Base-by-base conservation (phyloP, 1,140 invertebrate species). In the Scaptomyza pallida region DNA sequence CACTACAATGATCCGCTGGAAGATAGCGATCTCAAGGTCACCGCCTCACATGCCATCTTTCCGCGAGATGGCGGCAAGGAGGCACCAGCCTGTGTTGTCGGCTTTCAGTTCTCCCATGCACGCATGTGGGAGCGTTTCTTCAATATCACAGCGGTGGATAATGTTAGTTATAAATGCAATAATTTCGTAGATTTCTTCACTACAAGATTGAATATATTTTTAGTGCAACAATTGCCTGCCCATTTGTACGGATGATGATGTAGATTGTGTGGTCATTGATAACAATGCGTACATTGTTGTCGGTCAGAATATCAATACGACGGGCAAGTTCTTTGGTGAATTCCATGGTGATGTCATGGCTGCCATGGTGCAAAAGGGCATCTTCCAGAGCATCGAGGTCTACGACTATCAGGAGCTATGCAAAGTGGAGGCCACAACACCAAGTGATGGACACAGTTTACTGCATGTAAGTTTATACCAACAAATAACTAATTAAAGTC, bases 331-430 rank as follows among this genome's bases (percentile, higher is more conserved):
- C 92, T 97, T 98, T 92, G 97, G 97, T 0, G 95, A 95, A 60
- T 91, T 97, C 16, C 95, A 98, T 75, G 95, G 95, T 12, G 94
- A 95, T 17, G 93, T 98, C 2, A 95, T 98, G 93, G 92, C 95
- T 51, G 94, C 94, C 0, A 94, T 98, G 92, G 92, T 98, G 9
- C 90, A 94, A 1, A 93, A 94, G 45, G 93, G 94, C 9, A 94
- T 97, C 45, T 98, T 94, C 85, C 94, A 95, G 68, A 93, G 94
- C 72, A 94, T 97, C 4, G 93, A 94, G 6, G 94, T 98, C 23
- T 97, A 95, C 89, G 97, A 98, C 90, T 97, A 97, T 88, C 97
- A 98, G 91, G 96, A 94, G 1, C 92, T 97, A 15, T 98, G 97
- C 82, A 70, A 91, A 83, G 51, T 70, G 47, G 72, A 77, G 5